phyloP scores from a whole-genome alignment of 2,113 vertebrate genomes.

The Tragelaphus strepsiceros region DNA sequence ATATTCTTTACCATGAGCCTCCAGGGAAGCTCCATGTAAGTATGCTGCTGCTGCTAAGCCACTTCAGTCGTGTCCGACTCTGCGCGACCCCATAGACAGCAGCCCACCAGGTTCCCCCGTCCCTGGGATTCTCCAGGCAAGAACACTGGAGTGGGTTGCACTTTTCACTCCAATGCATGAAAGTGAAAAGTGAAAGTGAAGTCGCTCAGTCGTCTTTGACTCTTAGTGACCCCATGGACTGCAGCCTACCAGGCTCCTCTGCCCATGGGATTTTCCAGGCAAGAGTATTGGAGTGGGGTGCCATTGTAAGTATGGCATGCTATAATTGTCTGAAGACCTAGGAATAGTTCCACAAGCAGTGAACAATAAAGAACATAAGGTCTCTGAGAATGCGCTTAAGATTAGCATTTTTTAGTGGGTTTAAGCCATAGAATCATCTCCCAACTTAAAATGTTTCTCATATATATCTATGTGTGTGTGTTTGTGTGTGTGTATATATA shows the following conservation, averaged over 20 bases:
- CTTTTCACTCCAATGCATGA: too few relatives aligned
- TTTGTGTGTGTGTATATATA: fast-evolving
- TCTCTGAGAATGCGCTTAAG: not conserved
- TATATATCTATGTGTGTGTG: not conserved
- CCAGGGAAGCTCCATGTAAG: not conserved
- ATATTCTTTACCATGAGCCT: not conserved
- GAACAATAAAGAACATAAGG: not conserved
- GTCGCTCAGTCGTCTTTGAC: too few relatives aligned
- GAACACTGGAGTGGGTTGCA: too few relatives aligned
- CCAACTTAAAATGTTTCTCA: not conserved
- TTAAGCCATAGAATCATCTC: not conserved
- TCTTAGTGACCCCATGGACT: too few relatives aligned
- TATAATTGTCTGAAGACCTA: not conserved
- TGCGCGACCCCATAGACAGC: too few relatives aligned
- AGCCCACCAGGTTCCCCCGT: too few relatives aligned
- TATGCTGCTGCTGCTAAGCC: not conserved
- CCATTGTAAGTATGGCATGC: not conserved
- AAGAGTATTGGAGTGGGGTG: too few relatives aligned
- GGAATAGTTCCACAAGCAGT: not conserved
- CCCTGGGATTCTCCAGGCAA: too few relatives aligned
- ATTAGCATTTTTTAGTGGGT: not conserved
- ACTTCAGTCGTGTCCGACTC: too few relatives aligned
- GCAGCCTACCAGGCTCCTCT: too few relatives aligned
- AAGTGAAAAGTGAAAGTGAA: too few relatives aligned
- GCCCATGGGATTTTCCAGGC: too few relatives aligned